Base-by-base conservation (phyloP, 2,113 vertebrate species). In the Crotalus tigris region DNA sequence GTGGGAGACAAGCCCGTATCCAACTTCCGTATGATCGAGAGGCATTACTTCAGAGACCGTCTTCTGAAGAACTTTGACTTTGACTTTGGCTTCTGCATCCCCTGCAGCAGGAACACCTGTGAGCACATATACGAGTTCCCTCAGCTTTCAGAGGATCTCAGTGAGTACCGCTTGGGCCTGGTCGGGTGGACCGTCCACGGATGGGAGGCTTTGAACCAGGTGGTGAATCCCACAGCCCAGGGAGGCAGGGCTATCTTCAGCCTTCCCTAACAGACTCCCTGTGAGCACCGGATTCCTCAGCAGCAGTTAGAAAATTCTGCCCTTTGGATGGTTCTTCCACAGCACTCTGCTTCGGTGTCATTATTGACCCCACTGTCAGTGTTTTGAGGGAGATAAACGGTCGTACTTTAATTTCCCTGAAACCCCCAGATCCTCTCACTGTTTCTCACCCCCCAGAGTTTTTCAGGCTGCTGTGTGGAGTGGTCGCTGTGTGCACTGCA, bases 71-170 rank as follows among this genome's bases (percentile, higher is more conserved):
- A 98, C 96, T 99, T 99, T 75, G 99, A 99, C 96, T 99, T 99
- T 92, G 99, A 99, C 97, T 99, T 99, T 29, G 99, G 99, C 57
- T 99, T 99, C 97, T 99, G 99, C 97, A 99, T 99, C 91, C 99
- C 99, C 39, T 99, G 99, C 97, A 99, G 99, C 97, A 98, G 99
- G 93, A 99, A 99, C 97, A 99, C 99, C 0, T 99, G 99, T 61
- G 99, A 99, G 96, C 99, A 99, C 95, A 99, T 99, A 95, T 99
- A 99, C 44, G 99, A 99, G 96, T 99, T 99, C 94, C 99, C 99
- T 24, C 99, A 99, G 96, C 98, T 99, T 94, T 99, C 99, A 53
- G 99, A 99, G 88, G 98, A 99, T 90, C 98, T 99, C 95, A 99
- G 99, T 99, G 97, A 97, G 99, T 99, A 93, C 92, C 75, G 21